Evolutionary conservation across 2,113 vertebrate species (phyloP), one percentile per base, ranked within the genome.

Genomic region (Burhinus oedicnemus): DNA sequence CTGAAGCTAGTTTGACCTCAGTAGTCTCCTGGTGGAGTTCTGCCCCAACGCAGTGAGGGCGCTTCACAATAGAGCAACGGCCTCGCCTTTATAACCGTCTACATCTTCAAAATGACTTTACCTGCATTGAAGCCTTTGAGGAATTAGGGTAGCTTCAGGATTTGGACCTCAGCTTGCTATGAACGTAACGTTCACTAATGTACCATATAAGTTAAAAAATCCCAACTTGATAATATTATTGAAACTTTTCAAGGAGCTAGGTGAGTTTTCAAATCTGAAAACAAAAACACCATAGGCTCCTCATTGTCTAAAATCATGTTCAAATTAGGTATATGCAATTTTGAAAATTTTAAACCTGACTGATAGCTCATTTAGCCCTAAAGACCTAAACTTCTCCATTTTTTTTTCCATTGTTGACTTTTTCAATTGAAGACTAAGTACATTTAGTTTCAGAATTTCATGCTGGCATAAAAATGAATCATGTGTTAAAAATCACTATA

Each of bases 1-100:
- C 94, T 89, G 89, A 75, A 94, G 92, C 81, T 92, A 83, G 38
- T 68, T 5, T 58, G 90, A 91, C 96, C 75, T 68, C 89, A 81
- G 74, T 27, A 93, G 80, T 57, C 89, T 96, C 87, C 71, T 47
- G 89, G 74, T 38, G 52, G 27, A 80, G 42, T 77, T 93, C 54
- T 95, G 69, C 78, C 85, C 74, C 89, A 69, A 66, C 14, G 45
- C 51, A 80, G 52, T 60, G 54, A 70, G 89, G 89, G 71, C 4
- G 8, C 15, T 76, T 84, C 57, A 74, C 49, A 69, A 25, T 0
- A 30, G 30, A 94, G 68, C 65, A 93, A 89, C 87, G 44, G 38
- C 69, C 52, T 84, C 0, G 2, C 40, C 40, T 96, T 87, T 83
- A 68, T 16, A 68, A 88, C 83, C 30, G 64, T 29, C 71, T 55